A percentile compares a stretch with the other conserved stretches of the same genome.
phyloP scores from a whole-genome alignment of 2,113 vertebrate species.

The Dendropsophus ebraccatus region DNA sequence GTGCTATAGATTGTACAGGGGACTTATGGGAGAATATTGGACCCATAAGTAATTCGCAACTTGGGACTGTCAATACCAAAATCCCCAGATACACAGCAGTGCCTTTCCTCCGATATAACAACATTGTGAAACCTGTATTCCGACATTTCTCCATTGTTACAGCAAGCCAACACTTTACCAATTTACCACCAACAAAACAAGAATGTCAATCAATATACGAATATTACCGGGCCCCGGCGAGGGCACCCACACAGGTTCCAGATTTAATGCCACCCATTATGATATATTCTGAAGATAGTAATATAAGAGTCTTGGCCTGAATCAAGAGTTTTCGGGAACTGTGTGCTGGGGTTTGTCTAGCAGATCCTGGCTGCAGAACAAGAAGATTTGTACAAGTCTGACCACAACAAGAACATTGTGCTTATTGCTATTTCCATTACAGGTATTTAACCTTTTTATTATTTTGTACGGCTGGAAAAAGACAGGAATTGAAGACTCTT shows the following conservation, averaged over 20 bases:
- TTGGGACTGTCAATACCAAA: too few relatives aligned
- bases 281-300: background rate
- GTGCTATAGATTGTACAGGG: too few relatives aligned
- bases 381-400: background rate
- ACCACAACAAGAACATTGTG: slow-evolving; percentile 17
- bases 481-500: background rate
- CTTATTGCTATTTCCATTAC: background rate
- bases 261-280: background rate
- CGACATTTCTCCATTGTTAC: background rate
- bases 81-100: too few relatives aligned
- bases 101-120: too few relatives aligned
- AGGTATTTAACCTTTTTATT: slow-evolving; percentile 2
- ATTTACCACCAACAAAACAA: background rate
- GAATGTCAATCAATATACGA: background rate
- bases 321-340: background rate
- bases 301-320: background rate
- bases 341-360: background rate
- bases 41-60: too few relatives aligned
- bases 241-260: background rate
- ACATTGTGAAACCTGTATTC: too few relatives aligned
- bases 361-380: background rate
- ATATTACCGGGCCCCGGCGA: background rate
- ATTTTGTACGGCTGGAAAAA: background rate
- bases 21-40: too few relatives aligned
- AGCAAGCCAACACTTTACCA: background rate